A percentile compares a stretch with the other conserved stretches of the same genome.
These are phyloP conservation scores for Diorhabda sublineata DNA, from an alignment of 1,140 invertebrate species.

Conservation along the genomic window DNA sequence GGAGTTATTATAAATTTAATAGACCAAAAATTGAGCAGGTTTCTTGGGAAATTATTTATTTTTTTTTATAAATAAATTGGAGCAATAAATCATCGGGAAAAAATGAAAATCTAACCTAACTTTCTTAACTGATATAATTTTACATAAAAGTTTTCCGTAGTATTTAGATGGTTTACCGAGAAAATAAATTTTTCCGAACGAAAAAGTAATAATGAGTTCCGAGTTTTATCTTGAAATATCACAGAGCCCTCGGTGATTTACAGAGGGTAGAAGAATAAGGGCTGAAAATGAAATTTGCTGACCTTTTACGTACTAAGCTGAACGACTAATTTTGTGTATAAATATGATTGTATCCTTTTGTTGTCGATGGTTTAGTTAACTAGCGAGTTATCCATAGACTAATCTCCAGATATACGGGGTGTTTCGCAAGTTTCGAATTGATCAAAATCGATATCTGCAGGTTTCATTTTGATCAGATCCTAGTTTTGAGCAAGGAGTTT, in stretches of 20 bases:
- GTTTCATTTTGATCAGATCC: too few species aligned
- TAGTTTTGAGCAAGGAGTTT: too few species aligned
- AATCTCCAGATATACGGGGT: too few species aligned
- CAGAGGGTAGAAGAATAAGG: constrained; percentile 8
- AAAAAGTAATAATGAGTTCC: constrained; percentile 16
- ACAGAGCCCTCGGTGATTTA: constrained; percentile 12
- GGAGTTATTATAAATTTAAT: too few species aligned
- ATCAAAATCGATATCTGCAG: too few species aligned
- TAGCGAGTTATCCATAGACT: neutral
- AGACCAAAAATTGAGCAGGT: too few species aligned
- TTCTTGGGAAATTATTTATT: neutral
- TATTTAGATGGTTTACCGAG: constrained; percentile 1
- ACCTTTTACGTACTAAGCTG: neutral
- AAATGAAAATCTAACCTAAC: neutral
- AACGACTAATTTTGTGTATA: constrained; percentile 11
- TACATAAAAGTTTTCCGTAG: neutral
- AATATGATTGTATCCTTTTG: constrained; percentile 10
- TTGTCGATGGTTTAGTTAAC: neutral
- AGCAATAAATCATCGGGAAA: neutral
- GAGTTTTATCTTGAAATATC: constrained; percentile 15
- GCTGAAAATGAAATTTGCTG: constrained; percentile 12
- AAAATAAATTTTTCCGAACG: constrained; percentile 8
- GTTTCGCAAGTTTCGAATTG: too few species aligned
- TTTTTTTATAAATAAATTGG: neutral
- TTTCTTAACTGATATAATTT: constrained; percentile 1